Evolutionary conservation across 2,113 vertebrate genomes (phyloP), one percentile per base, ranked within the genome.

Genomic region (Petrocephalus zakoni): DNA sequence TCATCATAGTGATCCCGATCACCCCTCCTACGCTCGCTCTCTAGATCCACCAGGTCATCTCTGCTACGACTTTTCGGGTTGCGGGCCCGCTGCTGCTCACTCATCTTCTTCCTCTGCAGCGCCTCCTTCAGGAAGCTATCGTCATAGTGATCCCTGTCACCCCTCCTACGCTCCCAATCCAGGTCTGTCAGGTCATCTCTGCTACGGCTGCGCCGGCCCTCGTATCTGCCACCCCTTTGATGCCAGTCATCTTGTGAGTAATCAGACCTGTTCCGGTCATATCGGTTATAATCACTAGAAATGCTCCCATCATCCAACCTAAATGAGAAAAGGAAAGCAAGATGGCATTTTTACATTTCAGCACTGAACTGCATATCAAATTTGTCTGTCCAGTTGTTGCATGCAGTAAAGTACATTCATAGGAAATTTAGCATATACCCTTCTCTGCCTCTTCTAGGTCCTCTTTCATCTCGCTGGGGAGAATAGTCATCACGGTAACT

Each of bases 121-220:
- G 96, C 97, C 84, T 97, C 97, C 90, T 96, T 93, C 82, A 98
- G 90, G 52, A 97, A 93, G 86, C 92, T 91, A 88, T 97, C 96
- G 3, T 97, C 97, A 0, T 98, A 97, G 0, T 94, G 92, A 0
- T 92, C 92, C 0, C 92, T 92, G 1, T 93, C 92, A 1, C 88
- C 90, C 0, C 88, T 87, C 2, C 89, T 90, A 2, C 78, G 90
- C 0, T 55, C 93, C 0, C 49, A 13, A 5, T 85, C 89, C 0
- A 90, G 93, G 21, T 93, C 90, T 68, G 89, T 88, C 88, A 94
- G 92, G 64, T 98, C 97, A 0, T 98, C 97, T 0, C 97, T 95
- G 89, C 97, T 98, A 81, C 94, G 96, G 90, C 95, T 97, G 19
- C 97, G 95, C 0, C 90, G 94, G 3, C 94, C 93, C 4, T 88